phyloP scores from a whole-genome alignment of 2,113 vertebrate species.

The Herpetotheres cachinnans region DNA sequence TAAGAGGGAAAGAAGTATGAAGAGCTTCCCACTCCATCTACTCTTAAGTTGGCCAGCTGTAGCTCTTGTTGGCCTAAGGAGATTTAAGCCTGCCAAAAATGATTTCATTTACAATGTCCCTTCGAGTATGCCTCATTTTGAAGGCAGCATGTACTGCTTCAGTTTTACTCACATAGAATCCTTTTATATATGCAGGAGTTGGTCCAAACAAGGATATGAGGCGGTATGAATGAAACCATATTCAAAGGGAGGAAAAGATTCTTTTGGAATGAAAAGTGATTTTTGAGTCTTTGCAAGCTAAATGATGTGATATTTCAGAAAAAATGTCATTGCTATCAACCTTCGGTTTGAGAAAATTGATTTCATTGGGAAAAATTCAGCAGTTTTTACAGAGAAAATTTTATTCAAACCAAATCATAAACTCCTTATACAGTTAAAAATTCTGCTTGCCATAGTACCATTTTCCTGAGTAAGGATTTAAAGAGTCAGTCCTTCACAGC shows the following conservation, averaged over 20 bases:
- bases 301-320: not conserved
- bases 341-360: not conserved
- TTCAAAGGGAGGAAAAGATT: not conserved
- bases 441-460: not conserved
- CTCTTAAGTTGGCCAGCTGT: not conserved
- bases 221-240: not conserved
- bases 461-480: not conserved
- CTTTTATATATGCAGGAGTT: not conserved
- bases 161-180: not conserved
- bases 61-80: not conserved
- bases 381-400: not conserved
- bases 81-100: constrained; percentile 2
- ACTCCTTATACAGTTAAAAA: not conserved
- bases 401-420: not conserved
- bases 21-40: not conserved
- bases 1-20: not conserved
- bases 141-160: not conserved
- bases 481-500: not conserved
- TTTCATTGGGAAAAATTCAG: not conserved
- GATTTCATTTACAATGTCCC: not conserved
- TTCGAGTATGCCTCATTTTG: not conserved
- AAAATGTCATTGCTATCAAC: not conserved
- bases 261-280: not conserved
- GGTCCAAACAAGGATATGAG: not conserved
- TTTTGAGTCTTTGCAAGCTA: not conserved